A percentile compares a stretch with the other conserved stretches of the same genome.
These are phyloP conservation scores for Danio rerio DNA, from an alignment of 2,113 vertebrate species.

Conservation along the genomic window GRCz12tu NC_133182.1:30406501-30407000, in stretches of 20 bases:
- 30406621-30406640: no score
- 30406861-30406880: background rate
- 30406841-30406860: background rate
- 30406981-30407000: background rate
- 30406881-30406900: background rate
- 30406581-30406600: background rate
- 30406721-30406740: background rate
- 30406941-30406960: background rate
- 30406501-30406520: background rate
- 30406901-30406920: background rate
- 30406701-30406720: background rate
- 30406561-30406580: background rate
- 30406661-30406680: background rate
- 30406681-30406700: background rate
- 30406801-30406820: constrained; percentile 9
- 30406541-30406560: background rate
- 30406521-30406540: background rate
- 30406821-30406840: background rate
- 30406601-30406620: no score
- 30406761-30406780: background rate
- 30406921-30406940: background rate
- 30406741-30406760: background rate
- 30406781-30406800: background rate
- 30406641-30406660: background rate
- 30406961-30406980: constrained; percentile 34